Percentiles rank a stretch among this genome's conserved stretches.
These are phyloP conservation scores for Mactra quadrangularis DNA, from an alignment of 1,140 invertebrate species.

Conservation along the genomic window DNA sequence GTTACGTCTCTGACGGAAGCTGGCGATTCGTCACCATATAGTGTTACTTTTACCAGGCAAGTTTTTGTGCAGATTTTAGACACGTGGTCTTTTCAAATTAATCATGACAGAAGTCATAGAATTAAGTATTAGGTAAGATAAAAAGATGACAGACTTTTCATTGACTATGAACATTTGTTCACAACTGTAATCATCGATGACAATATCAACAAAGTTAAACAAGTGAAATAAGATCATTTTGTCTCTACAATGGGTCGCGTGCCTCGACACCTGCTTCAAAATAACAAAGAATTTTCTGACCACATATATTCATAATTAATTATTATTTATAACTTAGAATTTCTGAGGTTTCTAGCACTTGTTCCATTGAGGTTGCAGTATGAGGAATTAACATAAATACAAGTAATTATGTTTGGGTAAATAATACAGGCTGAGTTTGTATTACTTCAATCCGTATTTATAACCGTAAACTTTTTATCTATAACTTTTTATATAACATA, in stretches of 20 bases:
- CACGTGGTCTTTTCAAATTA: conserved; percentile 21
- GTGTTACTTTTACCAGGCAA: conserved; percentile 22
- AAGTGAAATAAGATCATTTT: too few relatives aligned
- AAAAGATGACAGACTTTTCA: neutral
- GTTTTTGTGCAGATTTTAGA: neutral
- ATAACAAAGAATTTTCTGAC: neutral
- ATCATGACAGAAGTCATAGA: neutral
- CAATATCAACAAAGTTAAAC: too few relatives aligned
- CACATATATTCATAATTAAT: too few relatives aligned
- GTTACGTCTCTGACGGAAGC: conserved; percentile 1
- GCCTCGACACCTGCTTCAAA: neutral
- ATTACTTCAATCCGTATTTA: too few relatives aligned
- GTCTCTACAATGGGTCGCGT: conserved; percentile 3
- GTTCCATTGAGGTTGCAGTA: too few relatives aligned
- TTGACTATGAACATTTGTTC: conserved; percentile 16
- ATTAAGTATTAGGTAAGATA: neutral
- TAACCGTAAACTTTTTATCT: too few relatives aligned
- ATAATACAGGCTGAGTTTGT: too few relatives aligned
- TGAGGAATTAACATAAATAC: too few relatives aligned
- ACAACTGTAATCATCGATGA: neutral
- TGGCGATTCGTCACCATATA: conserved; percentile 10
- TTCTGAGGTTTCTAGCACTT: too few relatives aligned
- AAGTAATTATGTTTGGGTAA: too few relatives aligned
- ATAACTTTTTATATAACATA: too few relatives aligned
- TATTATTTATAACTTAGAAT: too few relatives aligned